These are phyloP conservation scores for Pachypsylla venusta DNA, from an alignment of 1,140 invertebrate species.

Conservation along the genomic window DNA sequence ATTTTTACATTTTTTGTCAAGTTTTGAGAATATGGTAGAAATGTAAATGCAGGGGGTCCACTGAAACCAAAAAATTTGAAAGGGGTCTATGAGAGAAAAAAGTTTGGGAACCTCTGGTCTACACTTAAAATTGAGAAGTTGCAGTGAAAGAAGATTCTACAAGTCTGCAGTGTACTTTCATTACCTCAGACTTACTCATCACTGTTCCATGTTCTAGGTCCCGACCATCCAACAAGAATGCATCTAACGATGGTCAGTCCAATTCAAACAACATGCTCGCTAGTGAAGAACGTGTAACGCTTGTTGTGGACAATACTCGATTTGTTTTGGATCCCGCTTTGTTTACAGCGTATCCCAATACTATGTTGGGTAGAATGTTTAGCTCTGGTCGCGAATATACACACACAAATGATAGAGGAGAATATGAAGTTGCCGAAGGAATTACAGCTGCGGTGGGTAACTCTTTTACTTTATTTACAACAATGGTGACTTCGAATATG, in stretches of 20 bases:
- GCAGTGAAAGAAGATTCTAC: conserved; percentile 11
- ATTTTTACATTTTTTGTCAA: no score
- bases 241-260: conserved; percentile 10
- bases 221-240: background rate
- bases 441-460: conserved; percentile 65
- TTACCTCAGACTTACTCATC: background rate
- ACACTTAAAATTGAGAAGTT: conserved; percentile 9
- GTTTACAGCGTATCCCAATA: conserved; percentile 81
- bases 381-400: conserved; percentile 85
- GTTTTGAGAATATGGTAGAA: no score
- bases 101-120: no score
- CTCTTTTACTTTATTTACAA: no score
- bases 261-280: conserved; percentile 19
- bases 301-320: conserved; percentile 86
- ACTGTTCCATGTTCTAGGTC: background rate
- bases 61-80: no score
- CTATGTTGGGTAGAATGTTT: conserved; percentile 94
- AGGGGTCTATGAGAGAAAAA: no score
- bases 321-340: conserved; percentile 73
- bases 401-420: conserved; percentile 85
- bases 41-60: no score
- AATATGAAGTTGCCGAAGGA: conserved; percentile 97
- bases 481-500: no score
- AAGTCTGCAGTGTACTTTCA: conserved; percentile 4
- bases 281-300: conserved; percentile 62